Conservation (phyloP, 2,888 invertebrate species). For the Hyalella azteca region DNA sequence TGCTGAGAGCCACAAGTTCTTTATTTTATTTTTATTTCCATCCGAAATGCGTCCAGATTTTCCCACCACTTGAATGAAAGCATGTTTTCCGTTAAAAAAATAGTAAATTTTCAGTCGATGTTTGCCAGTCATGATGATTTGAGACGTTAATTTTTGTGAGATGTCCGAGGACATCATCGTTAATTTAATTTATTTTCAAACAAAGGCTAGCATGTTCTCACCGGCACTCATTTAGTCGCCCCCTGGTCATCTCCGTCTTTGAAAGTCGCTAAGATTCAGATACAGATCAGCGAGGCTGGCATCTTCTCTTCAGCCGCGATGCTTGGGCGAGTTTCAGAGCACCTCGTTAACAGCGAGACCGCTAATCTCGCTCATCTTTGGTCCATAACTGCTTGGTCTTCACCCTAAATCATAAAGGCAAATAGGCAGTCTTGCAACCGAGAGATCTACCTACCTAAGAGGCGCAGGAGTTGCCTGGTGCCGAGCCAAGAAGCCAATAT, state of each 20-base stretch:
- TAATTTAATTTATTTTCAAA: constrained; percentile 5
- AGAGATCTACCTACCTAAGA: not conserved
- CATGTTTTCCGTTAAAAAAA: too few relatives aligned
- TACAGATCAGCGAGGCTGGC: constrained; percentile 6
- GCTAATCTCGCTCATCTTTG: constrained; percentile 23
- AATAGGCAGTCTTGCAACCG: not conserved
- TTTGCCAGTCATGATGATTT: too few relatives aligned
- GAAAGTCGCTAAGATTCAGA: constrained; percentile 15
- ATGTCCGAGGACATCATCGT: too few relatives aligned
- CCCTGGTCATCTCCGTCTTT: not conserved
- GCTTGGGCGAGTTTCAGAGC: constrained; percentile 33
- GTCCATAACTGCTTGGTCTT: constrained; percentile 21
- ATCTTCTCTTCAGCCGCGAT: constrained; percentile 28
- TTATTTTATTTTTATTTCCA: too few relatives aligned
- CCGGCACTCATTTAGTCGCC: constrained; percentile 1
- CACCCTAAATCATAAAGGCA: constrained; percentile 30
- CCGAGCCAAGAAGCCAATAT: not conserved
- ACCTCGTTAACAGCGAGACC: constrained; percentile 33
- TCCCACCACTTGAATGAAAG: too few relatives aligned
- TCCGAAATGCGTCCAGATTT: too few relatives aligned
- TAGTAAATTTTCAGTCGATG: too few relatives aligned
- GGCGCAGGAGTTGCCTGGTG: not conserved
- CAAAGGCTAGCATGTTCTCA: constrained; percentile 8
- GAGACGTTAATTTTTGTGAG: too few relatives aligned
- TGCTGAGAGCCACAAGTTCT: too few relatives aligned